Evolutionary conservation across 2,797 vertebrate species (phyloP).

Genomic region (Chaetophractus vellerosus): DNA sequence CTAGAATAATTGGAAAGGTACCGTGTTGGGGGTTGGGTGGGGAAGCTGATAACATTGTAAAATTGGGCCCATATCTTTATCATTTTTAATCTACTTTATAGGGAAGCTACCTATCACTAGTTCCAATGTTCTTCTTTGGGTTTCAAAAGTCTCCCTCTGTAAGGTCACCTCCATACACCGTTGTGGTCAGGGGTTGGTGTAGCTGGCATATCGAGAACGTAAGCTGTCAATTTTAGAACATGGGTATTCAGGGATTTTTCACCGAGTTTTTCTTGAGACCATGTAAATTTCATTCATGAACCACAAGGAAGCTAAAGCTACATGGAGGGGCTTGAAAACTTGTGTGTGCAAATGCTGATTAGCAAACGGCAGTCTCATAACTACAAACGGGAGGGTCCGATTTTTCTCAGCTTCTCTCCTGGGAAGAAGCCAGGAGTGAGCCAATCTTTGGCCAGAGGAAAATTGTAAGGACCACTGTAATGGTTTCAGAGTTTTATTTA

Average conservation of each 20-base stretch:
- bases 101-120: not conserved
- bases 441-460: not conserved
- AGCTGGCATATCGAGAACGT: not conserved
- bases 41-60: not conserved
- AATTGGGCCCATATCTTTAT: not conserved
- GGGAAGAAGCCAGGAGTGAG: not conserved
- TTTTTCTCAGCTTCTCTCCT: not conserved
- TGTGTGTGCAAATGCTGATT: not conserved
- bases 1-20: slow-evolving; percentile 8
- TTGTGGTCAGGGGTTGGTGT: not conserved
- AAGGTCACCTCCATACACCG: not conserved
- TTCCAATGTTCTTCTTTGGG: not conserved
- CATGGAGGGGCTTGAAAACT: not conserved
- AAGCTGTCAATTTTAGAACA: not conserved
- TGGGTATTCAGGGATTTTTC: not conserved
- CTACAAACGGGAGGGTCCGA: not conserved
- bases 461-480: slow-evolving; percentile 1
- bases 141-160: not conserved
- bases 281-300: not conserved
- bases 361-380: not conserved
- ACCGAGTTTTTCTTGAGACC: not conserved
- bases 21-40: not conserved
- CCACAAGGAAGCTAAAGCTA: not conserved
- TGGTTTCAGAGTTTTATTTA: no score
- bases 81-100: not conserved